phyloP scores from a whole-genome alignment of 2,888 invertebrate genomes.

The Germaria angustata region DNA sequence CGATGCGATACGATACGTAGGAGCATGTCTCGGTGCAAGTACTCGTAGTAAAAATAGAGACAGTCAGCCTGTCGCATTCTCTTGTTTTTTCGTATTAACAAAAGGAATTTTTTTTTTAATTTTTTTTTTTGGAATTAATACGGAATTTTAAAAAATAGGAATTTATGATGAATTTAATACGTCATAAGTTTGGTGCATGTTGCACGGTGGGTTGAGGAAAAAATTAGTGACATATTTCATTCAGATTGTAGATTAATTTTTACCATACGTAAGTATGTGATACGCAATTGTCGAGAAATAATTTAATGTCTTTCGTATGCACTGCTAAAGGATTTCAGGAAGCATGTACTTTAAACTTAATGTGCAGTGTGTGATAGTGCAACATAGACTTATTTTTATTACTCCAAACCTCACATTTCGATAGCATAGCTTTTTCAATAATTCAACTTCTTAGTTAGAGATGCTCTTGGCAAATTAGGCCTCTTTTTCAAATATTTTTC shows the following conservation, averaged over 20 bases:
- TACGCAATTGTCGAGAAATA: neutral
- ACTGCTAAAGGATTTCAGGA: too few relatives aligned
- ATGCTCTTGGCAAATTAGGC: too few relatives aligned
- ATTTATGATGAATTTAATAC: slow-evolving; percentile 17
- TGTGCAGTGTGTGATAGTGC: too few relatives aligned
- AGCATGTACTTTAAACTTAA: too few relatives aligned
- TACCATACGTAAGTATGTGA: too few relatives aligned
- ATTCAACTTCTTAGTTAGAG: too few relatives aligned
- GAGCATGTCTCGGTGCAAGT: neutral
- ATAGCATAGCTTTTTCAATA: too few relatives aligned
- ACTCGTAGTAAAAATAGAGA: slow-evolving; percentile 9
- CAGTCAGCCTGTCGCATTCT: slow-evolving; percentile 34
- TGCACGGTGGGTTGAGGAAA: neutral
- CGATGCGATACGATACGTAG: neutral
- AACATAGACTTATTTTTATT: too few relatives aligned
- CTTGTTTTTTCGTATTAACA: slow-evolving; percentile 17
- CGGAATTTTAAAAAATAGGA: neutral
- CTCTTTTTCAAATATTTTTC: too few relatives aligned
- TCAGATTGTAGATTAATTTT: neutral
- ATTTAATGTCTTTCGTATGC: neutral
- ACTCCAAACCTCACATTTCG: too few relatives aligned
- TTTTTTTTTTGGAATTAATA: neutral
- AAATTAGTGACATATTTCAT: neutral
- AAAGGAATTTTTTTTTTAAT: slow-evolving; percentile 35
- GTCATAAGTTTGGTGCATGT: neutral